phyloP scores from a whole-genome alignment of 2,113 vertebrate genomes.

The Tupaia tana region DNA sequence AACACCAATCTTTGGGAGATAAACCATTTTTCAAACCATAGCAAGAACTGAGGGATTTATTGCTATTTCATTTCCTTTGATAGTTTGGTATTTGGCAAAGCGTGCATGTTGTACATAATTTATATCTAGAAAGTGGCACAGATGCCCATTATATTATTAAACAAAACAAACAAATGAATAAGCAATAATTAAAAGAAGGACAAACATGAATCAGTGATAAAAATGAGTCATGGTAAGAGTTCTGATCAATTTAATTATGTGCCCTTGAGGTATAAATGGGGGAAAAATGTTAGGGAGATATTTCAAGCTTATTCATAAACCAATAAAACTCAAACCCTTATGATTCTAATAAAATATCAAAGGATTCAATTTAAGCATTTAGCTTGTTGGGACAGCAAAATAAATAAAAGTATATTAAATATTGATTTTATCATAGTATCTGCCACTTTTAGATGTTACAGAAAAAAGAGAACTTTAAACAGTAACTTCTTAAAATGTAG shows the following conservation, averaged over 20 bases:
- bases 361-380: conserved; percentile 1
- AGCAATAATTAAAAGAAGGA: not conserved
- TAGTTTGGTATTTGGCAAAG: not conserved
- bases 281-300: not conserved
- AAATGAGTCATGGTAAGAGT: not conserved
- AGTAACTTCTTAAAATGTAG: not conserved
- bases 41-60: not conserved
- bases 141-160: not conserved
- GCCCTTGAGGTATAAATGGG: not conserved
- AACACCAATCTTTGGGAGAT: too few relatives aligned
- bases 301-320: conserved; percentile 16
- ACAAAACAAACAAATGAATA: conserved; percentile 30
- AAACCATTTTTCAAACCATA: too few relatives aligned
- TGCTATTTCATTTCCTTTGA: not conserved
- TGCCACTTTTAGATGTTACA: not conserved
- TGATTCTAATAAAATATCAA: conserved; percentile 60
- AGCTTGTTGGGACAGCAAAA: conserved; percentile 34
- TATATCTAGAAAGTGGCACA: not conserved
- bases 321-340: not conserved
- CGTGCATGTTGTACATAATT: not conserved
- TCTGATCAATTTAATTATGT: not conserved
- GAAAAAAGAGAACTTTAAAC: conserved; percentile 38
- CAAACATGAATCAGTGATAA: not conserved
- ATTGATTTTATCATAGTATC: conserved; percentile 20
- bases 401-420: not conserved